Conservation (phyloP, 1,140 invertebrate species). For the Apolygus lucorum region DNA sequence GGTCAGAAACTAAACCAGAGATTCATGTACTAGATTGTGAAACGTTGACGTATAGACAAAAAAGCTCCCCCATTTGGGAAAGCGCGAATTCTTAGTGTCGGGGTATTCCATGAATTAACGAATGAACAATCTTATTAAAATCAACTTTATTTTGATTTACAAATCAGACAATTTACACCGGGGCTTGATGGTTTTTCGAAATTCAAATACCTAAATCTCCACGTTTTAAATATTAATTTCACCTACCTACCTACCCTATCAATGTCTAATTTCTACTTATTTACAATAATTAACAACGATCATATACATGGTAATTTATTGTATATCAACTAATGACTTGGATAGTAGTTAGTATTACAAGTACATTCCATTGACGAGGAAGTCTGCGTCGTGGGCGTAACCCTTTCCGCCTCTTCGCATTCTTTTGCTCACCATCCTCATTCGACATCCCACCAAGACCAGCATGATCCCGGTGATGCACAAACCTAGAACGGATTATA, state of each 20-base stretch:
- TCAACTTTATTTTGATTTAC: not conserved
- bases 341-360: conserved; percentile 47
- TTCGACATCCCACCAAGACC: conserved; percentile 70
- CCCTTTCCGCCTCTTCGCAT: conserved; percentile 66
- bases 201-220: too few species aligned
- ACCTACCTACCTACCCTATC: too few species aligned
- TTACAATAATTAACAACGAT: not conserved
- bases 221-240: too few species aligned
- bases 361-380: conserved; percentile 96
- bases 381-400: conserved; percentile 92
- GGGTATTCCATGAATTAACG: too few species aligned
- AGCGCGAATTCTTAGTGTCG: too few species aligned
- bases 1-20: too few species aligned
- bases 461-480: conserved; percentile 59
- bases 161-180: not conserved
- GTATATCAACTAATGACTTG: not conserved
- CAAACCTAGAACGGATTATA: conserved; percentile 56
- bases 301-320: not conserved
- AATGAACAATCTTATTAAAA: not conserved
- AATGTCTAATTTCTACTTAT: not conserved
- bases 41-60: too few species aligned
- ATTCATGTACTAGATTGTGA: too few species aligned
- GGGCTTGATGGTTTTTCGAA: too few species aligned
- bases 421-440: conserved; percentile 60
- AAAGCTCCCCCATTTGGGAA: too few species aligned